Evolutionary conservation across 2,113 vertebrate genomes (phyloP).

Genomic region (Urocitellus parryii): DNA sequence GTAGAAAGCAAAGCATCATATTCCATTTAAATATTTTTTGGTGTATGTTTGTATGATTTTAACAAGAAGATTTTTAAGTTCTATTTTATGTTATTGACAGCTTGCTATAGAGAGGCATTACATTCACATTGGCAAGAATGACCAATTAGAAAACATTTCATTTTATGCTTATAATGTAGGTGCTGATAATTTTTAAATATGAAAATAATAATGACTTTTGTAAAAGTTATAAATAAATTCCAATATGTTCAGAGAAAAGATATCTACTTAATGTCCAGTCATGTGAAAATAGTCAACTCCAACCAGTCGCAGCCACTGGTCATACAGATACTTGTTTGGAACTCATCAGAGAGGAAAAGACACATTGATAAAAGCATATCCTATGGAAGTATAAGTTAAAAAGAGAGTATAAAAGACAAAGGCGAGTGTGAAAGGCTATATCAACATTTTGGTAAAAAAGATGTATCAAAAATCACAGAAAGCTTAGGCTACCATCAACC

Average conservation of each 20-base stretch:
- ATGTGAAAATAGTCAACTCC: fast-evolving
- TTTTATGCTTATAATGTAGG: background rate
- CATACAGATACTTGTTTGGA: background rate
- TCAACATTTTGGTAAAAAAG: slow-evolving; percentile 5
- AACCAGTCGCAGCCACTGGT: background rate
- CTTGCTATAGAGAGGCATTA: background rate
- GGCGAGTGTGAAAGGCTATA: background rate
- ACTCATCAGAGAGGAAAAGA: background rate
- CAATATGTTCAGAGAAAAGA: background rate
- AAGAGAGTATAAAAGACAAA: background rate
- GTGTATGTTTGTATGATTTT: background rate
- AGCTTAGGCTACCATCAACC: background rate
- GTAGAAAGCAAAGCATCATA: slow-evolving; percentile 41
- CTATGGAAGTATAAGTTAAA: background rate
- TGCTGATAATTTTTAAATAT: background rate
- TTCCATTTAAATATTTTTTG: background rate
- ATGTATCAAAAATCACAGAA: background rate
- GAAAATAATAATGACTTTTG: background rate
- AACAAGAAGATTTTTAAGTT: slow-evolving; percentile 8
- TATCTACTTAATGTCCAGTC: background rate
- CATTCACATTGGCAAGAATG: background rate
- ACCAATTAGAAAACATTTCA: background rate
- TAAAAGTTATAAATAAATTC: background rate
- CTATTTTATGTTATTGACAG: background rate
- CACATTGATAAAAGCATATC: fast-evolving